Percentiles rank a stretch among this genome's conserved stretches.
phyloP scores from a whole-genome alignment of 35 echinoderm and acorn worm genomes.

The Apostichopus parvimensis region DNA sequence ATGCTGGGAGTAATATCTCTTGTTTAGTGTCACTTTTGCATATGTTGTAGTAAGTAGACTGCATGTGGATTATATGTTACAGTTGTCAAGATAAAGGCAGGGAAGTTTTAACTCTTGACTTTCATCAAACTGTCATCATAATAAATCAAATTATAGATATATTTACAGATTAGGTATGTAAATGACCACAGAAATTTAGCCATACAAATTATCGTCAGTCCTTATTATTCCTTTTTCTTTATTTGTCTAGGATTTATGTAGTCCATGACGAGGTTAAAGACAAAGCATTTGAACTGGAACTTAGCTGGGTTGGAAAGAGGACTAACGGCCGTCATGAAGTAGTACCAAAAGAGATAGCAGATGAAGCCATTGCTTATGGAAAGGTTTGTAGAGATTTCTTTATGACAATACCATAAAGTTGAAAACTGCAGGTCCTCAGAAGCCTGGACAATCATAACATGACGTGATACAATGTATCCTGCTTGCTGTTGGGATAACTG shows the following conservation, averaged over 20 bases:
- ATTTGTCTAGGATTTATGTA: conserved; percentile 74
- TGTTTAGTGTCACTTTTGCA: neutral
- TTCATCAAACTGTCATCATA: neutral
- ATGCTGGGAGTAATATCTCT: neutral
- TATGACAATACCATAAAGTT: neutral
- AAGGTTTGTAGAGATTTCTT: conserved; percentile 64
- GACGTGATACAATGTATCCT: too few relatives aligned
- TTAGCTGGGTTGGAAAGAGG: conserved; percentile 96
- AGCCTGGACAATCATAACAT: too few relatives aligned
- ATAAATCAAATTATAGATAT: neutral
- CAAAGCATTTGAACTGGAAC: conserved; percentile 95
- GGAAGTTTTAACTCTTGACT: too few relatives aligned
- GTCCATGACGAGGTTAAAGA: conserved; percentile 99
- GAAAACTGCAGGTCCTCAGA: neutral
- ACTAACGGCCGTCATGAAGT: conserved; percentile 91
- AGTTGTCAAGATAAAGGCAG: too few relatives aligned
- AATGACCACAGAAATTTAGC: neutral
- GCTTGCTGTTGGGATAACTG: too few relatives aligned
- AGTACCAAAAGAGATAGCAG: conserved; percentile 84
- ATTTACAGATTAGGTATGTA: neutral
- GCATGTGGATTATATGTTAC: too few relatives aligned
- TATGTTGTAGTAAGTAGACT: neutral
- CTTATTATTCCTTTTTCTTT: too few relatives aligned
- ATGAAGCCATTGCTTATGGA: conserved; percentile 90
- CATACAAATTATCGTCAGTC: too few relatives aligned